Base-by-base conservation (phyloP, 2,113 vertebrate species). In the Silurus glanis region DNA sequence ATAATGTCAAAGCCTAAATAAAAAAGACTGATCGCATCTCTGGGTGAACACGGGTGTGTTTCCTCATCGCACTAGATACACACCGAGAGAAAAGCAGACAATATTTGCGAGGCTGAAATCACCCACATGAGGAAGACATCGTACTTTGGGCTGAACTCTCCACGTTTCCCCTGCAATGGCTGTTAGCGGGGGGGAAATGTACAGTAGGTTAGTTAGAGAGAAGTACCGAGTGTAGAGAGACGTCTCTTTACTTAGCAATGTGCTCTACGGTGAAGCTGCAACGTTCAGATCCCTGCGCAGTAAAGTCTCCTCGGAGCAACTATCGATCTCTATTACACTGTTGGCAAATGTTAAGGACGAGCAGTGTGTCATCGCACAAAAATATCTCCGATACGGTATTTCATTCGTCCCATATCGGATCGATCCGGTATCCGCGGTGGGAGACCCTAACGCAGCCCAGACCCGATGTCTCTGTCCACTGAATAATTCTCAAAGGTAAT, bases 401-500 rank as follows among this genome's bases (percentile, higher is more conserved):
- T 59, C 80, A 84, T 93, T 45, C 92, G 93, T 91, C 92, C 94
- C 92, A 87, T 86, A 61, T 75, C 76, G 90, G 88, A 86, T 87
- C 91, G 88, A 89, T 88, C 87, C 90, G 88, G 86, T 85, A 85
- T 81, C 89, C 86, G 87, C 89, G 87, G n/a, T 71, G 84, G 61
- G 82, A 51, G 93, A 90, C 89, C 91, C 83, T 83, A 87, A 91
- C 88, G 88, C 90, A 89, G 91, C 94, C 91, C 92, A 89, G 62
- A 93, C 91, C 90, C 89, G 89, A 92, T 90, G 90, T 91, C 88
- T 89, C 90, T 74, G 62, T 89, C 91, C 89, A 92, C 89, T 90
- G 90, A 92, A 93, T 91, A 89, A 92, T 93, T 90, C 91, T 89
- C 87, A 88, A 83, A 88, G 91, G 90, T 91, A 93, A 94, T 93